A percentile compares a stretch with the other conserved stretches of the same genome.
Conservation (phyloP, 1,140 invertebrate species). For the Akabosia matsudoensis region DNA sequence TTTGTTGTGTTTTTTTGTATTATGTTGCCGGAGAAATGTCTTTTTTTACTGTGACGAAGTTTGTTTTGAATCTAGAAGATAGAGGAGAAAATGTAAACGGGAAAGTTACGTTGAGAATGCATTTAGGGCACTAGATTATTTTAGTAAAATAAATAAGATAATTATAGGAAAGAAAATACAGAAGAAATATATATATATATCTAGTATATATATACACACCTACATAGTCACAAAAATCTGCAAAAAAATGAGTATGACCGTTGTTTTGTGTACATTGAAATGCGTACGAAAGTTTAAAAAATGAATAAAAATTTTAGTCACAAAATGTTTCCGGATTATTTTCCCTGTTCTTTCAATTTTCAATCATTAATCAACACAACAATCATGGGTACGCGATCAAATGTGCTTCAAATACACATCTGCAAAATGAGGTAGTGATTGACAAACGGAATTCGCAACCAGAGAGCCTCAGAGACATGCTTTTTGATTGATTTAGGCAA, state of each 20-base stretch:
- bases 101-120: neutral
- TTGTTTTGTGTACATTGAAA: neutral
- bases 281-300: neutral
- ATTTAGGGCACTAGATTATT: neutral
- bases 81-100: neutral
- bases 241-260: neutral
- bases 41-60: too few relatives aligned
- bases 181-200: neutral
- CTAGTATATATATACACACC: too few relatives aligned
- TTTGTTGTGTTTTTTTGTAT: neutral
- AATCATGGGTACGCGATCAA: too few relatives aligned
- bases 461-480: too few relatives aligned
- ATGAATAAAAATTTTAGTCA: constrained; percentile 7
- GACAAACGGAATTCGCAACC: too few relatives aligned
- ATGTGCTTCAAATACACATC: too few relatives aligned
- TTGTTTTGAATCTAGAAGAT: neutral
- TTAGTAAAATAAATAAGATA: neutral
- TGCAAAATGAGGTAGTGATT: too few relatives aligned
- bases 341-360: neutral
- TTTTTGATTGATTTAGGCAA: too few relatives aligned
- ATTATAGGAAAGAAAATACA: neutral
- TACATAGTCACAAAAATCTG: too few relatives aligned
- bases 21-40: too few relatives aligned
- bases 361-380: neutral
- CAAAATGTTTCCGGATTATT: too few relatives aligned